phyloP scores from a whole-genome alignment of 2,888 invertebrate species.

The Endotricha flammealis region DNA sequence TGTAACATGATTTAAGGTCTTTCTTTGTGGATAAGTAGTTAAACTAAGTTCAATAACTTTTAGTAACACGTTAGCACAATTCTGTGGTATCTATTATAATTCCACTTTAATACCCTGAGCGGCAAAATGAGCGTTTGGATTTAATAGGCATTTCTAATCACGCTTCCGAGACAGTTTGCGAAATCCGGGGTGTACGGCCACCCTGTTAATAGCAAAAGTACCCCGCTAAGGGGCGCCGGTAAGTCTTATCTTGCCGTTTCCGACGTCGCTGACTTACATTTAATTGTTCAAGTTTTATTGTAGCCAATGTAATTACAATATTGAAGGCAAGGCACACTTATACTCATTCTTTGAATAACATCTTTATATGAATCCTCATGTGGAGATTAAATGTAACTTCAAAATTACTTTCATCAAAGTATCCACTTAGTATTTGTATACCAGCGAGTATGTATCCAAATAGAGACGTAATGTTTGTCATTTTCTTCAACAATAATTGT shows the following conservation, averaged over 20 bases:
- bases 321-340: slow-evolving; percentile 47
- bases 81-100: slow-evolving; percentile 7
- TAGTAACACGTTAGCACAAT: slow-evolving; percentile 3
- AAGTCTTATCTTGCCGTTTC: slow-evolving; percentile 64
- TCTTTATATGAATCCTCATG: slow-evolving; percentile 3
- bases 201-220: slow-evolving; percentile 66
- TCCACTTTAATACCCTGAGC: slow-evolving; percentile 9
- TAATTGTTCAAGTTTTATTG: slow-evolving; percentile 75
- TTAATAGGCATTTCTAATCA: slow-evolving; percentile 50
- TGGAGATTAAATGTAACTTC: slow-evolving; percentile 5
- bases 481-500: too few species aligned
- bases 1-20: too few species aligned
- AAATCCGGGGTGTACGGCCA: slow-evolving; percentile 42
- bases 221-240: slow-evolving; percentile 54
- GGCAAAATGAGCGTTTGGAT: slow-evolving; percentile 17
- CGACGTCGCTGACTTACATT: slow-evolving; percentile 65
- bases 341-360: slow-evolving; percentile 44
- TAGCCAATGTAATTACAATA: slow-evolving; percentile 61
- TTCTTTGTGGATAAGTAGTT: too few species aligned
- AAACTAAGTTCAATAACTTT: not conserved
- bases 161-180: slow-evolving; percentile 43
- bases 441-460: too few species aligned
- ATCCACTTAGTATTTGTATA: too few species aligned
- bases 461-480: too few species aligned
- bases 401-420: too few species aligned